phyloP scores from a whole-genome alignment of 2,888 invertebrate genomes.

The Tanaodytes sp. region DNA sequence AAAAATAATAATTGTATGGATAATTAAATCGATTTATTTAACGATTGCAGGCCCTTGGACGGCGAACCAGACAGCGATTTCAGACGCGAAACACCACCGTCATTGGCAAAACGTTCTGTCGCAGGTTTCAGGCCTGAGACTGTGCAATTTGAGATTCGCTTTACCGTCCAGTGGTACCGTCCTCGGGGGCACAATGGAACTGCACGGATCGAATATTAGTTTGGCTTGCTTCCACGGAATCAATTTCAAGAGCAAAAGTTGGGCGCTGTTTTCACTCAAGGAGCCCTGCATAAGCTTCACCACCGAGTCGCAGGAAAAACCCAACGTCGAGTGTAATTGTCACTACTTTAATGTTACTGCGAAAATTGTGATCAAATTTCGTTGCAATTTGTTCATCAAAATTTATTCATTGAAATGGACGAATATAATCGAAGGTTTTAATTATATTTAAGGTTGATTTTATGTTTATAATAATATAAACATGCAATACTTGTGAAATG shows the following conservation, averaged over 20 bases:
- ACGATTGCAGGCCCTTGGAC: slow-evolving; percentile 65
- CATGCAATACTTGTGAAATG: no score
- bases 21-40: no score
- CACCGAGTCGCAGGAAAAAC: slow-evolving; percentile 92
- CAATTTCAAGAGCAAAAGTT: slow-evolving; percentile 95
- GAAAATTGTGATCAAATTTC: no score
- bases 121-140: slow-evolving; percentile 85
- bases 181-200: slow-evolving; percentile 89
- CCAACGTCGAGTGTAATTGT: slow-evolving; percentile 78
- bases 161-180: slow-evolving; percentile 84
- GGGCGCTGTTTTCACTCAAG: slow-evolving; percentile 95
- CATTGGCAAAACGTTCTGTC: slow-evolving; percentile 95
- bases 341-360: no score
- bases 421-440: no score
- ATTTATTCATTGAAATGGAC: no score
- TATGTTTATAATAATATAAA: no score
- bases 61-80: slow-evolving; percentile 70
- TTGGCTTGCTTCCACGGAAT: slow-evolving; percentile 98
- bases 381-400: no score
- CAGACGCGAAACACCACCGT: slow-evolving; percentile 86
- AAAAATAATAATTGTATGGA: no score
- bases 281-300: slow-evolving; percentile 94
- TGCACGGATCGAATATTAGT: slow-evolving; percentile 91
- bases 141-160: slow-evolving; percentile 82
- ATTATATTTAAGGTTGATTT: no score